Base-by-base conservation (phyloP, 1,140 invertebrate species). In the Cydia amplana region DNA sequence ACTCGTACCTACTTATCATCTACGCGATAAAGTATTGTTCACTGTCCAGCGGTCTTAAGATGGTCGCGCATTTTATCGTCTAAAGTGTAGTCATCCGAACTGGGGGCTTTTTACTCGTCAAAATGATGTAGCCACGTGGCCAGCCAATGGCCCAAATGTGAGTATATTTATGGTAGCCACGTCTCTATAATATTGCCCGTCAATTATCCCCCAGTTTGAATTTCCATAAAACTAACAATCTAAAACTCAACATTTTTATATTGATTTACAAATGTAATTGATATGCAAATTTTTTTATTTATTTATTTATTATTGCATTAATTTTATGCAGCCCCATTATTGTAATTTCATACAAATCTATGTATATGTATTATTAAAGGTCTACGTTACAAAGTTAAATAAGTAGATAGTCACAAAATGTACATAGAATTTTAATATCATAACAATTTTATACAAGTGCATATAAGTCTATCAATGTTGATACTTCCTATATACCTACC, bases 401-500 rank as follows among this genome's bases (percentile, higher is more conserved):
- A 65, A 81, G 80, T 88, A 87, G 83, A 76, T 89, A 88, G 84
- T 81, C 78, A 83, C 74, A 78, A 80, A 85, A 80, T 91, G 87
- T 91, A 90, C 83, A 91, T 89, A 90, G 65, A 80, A 74, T 78
- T 80, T 80, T 79, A 78, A 82, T 82, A 80, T 75, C 75, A 80
- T 76, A 75, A 82, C 78, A 76, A 80, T 89, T 91, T 89, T 89
- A 85, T 90, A 88, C 84, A 82, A 80, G 78, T 84, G 79, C 77
- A 82, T 80, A 85, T 81, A 72, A 74, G 74, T 79, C 75, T 80
- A 80, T 76, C 43, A 75, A 74, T 78, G 65, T 70, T 70, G 65
- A 70, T 70, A 70, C n/a, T 70, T 70, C 65, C 65, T 70, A 70
- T 40, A 10, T 60, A 60, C 20, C 55, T 60, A 60, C 65, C 32